Base-by-base conservation (phyloP, 2,797 vertebrate species). In the Tokudaia tokunoshimensis region DNA sequence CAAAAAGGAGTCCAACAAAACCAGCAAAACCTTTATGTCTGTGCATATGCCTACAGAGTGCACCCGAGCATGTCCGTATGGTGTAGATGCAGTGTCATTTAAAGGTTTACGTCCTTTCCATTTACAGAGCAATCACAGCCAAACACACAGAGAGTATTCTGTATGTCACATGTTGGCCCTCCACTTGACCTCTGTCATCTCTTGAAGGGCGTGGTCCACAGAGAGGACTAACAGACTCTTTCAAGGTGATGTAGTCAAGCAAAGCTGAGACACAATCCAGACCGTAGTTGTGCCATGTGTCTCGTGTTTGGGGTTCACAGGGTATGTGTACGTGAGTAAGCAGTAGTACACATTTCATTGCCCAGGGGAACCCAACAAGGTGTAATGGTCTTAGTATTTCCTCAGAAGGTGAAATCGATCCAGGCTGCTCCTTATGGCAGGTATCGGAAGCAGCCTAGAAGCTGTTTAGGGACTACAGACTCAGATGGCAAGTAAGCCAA, bases 21-120 rank as follows among this genome's bases (percentile, higher is more conserved):
- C 99, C 99, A 41, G 99, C 99, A 98, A 99, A 99, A 84, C 99
- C 24, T 50, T n/a, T 26, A 7, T 20, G 19, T 31, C 44, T 79
- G 34, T 34, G 20, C 19, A 17, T 57, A 52, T 0, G 0, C 34
- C 44, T 13, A 1, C 24, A n/a, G 20, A 20, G 15, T 50, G 29
- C 2, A 59, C 37, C 31, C 6, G 10, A 2, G 24, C 50, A 34
- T 24, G 24, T 0, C 9, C 50, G 24, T n/a, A 3, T 2, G 14
- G 13, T 1, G 0, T 7, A 6, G 20, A 6, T 11, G 17, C 8
- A 14, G 34, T 6, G 50, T n/a, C 26, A 0, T 6, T 4, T 13
- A 29, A 57, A 76, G n/a, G n/a, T 1, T 31, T 11, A 29, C 41
- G 12, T 50, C n/a, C 29, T 65, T 59, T 67, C 10, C 22, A 75